A percentile compares a stretch with the other conserved stretches of the same genome.
phyloP scores from a whole-genome alignment of 2,113 vertebrate species.

The Rousettus leschenaultii region DNA sequence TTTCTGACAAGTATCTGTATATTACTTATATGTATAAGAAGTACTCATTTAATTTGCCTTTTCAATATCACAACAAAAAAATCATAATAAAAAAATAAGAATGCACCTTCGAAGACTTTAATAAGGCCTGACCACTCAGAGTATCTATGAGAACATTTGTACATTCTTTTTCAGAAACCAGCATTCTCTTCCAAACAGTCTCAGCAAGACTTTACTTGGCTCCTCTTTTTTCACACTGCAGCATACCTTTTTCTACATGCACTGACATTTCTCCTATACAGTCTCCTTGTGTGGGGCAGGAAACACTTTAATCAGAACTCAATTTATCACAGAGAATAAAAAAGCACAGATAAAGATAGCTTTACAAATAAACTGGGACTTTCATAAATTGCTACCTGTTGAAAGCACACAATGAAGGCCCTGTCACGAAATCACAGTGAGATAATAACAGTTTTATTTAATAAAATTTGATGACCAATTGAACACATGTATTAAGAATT shows the following conservation, averaged over 20 bases:
- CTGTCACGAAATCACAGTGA: constrained; percentile 50
- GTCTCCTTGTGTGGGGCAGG: background rate
- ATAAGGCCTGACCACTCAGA: background rate
- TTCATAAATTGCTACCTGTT: background rate
- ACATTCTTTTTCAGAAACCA: background rate
- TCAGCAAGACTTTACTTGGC: background rate
- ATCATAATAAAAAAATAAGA: constrained; percentile 20
- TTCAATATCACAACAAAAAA: constrained; percentile 34
- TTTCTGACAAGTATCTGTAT: constrained; percentile 55
- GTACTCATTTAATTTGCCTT: constrained; percentile 52
- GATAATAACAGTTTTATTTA: constrained; percentile 47
- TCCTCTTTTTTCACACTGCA: background rate
- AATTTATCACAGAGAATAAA: constrained; percentile 58
- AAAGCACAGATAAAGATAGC: constrained; percentile 47
- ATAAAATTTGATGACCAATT: constrained; percentile 44
- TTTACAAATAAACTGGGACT: constrained; percentile 58
- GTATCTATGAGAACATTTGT: background rate
- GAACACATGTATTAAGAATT: constrained; percentile 24
- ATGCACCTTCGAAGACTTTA: background rate
- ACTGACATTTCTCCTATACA: background rate
- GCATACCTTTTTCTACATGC: background rate
- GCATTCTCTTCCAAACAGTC: background rate
- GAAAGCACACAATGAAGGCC: constrained; percentile 37
- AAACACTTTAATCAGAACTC: constrained; percentile 33
- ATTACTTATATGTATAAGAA: constrained; percentile 29